A percentile compares a stretch with the other conserved stretches of the same genome.
phyloP scores from a whole-genome alignment of 1,140 invertebrate genomes.

The Wasmannia auropunctata region DNA sequence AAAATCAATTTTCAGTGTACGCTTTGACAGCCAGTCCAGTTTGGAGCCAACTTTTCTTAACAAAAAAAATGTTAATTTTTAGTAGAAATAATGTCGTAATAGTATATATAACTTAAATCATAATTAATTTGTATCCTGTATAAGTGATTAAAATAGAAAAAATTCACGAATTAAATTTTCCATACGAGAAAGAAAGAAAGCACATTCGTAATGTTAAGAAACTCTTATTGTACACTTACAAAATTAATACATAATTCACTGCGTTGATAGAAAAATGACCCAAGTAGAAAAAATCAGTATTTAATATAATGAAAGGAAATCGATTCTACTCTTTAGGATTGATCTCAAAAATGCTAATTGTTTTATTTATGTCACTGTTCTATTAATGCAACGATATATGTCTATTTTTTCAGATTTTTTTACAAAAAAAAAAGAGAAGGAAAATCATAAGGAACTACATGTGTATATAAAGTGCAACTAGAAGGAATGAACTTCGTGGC shows the following conservation, averaged over 20 bases:
- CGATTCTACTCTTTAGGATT: no score
- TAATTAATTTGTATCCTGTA: background rate
- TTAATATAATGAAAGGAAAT: no score
- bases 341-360: no score
- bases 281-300: no score
- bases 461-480: background rate
- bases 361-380: no score
- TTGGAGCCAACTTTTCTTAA: background rate
- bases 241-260: no score
- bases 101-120: background rate
- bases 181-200: background rate
- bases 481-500: background rate
- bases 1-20: no score
- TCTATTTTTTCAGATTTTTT: no score
- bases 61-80: background rate
- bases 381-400: no score
- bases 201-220: no score
- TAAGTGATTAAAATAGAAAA: background rate
- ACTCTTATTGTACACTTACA: background rate
- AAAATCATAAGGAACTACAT: background rate
- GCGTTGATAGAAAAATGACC: no score
- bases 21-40: background rate
- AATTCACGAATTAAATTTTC: background rate
- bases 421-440: background rate
- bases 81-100: no score